Base-by-base conservation (phyloP, 2,113 vertebrate species). In the Agapornis roseicollis region DNA sequence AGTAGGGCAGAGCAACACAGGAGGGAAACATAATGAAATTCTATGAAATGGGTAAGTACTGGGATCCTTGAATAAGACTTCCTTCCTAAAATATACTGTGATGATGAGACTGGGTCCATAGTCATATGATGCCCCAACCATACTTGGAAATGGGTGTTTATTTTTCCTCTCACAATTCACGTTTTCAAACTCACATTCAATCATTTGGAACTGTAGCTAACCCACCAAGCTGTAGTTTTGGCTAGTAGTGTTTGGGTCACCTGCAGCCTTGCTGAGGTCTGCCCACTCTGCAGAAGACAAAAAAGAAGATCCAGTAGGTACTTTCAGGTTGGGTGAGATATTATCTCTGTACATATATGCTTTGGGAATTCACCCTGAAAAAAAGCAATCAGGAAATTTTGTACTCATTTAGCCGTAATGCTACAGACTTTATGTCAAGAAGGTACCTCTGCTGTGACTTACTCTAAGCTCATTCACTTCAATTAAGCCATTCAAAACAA, bases 391-490 rank as follows among this genome's bases (percentile, higher is more conserved):
- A 35, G 16, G 66, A 73, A 61, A 65, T 50, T 2, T 5, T 37
- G 20, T 17, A 25, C 2, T 27, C 1, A 0, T 9, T 37, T 16
- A 58, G 33, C 4, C 2, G 31, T 11, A 35, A 0, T 1, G 11
- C 23, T 66, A 6, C 2, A 58, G 50, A n/a, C 18, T 68, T 74
- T 15, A 33, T 58, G 12, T 27, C 4, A 63, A 63, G 88, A 55
- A 56, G 7, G 8, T 15, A 20, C 4, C 27, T 85, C n/a, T 66
- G 20, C 12, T 81, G 16, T 80, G 9, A 25, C 17, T 76, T 60
- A 20, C 4, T 35, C 9, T 29, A 27, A 25, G 11, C 23, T 65
- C 8, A 44, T 44, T 87, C 50, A 37, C 24, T 33, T 87, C 16
- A 73, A 6, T 80, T 76, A 94, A 60, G 13, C 6, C 4, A 12